Base-by-base conservation (phyloP, 2,888 invertebrate genomes). In the Dermolepida albohirtum region DNA sequence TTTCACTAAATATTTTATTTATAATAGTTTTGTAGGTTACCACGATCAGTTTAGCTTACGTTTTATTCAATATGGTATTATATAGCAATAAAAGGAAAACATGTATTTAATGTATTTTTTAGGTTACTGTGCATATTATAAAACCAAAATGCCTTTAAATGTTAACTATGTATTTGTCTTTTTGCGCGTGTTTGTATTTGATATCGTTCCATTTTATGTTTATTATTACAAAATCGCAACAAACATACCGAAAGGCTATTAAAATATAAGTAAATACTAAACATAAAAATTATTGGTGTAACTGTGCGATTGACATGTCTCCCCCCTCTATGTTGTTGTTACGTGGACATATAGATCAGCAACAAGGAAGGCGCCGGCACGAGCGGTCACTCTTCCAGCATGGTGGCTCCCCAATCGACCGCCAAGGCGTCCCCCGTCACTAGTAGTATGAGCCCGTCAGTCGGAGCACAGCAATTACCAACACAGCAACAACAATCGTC, bases 371-470 rank as follows among this genome's bases (percentile, higher is more conserved):
- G 59, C 59, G 44, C 27, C 11, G 44, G 59, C 12, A 27, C 50
- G 27, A 50, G 27, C 50, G 50, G 22, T 22, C 50, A 50, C 6
- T 50, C 50, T n/a, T 22, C 51, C n/a, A 22, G 51, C 51, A 51
- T 51, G 51, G 51, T 29, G 51, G 29, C 12, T 8, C 54, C 16
- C 11, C 39, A 52, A 4, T 12, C 7, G 29, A 29, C 14, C 51
- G 62, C 62, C 29, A 62, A 43, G 47, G 22, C 16, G 34, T 62
- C 51, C 51, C 51, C 17, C 17, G 34, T 34, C 51, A 57, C 54
- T 43, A 63, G 47, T 54, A 47, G 83, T 78, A 77, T 83, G 77
- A 84, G 81, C 79, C 81, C 82, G 75, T 82, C 81, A 79, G 81
- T 78, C 79, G 80, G 81, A 79, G 80, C 82, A 79, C 79, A 62